Base-by-base conservation (phyloP, 2,797 vertebrate genomes). In the Esox lucius region DNA sequence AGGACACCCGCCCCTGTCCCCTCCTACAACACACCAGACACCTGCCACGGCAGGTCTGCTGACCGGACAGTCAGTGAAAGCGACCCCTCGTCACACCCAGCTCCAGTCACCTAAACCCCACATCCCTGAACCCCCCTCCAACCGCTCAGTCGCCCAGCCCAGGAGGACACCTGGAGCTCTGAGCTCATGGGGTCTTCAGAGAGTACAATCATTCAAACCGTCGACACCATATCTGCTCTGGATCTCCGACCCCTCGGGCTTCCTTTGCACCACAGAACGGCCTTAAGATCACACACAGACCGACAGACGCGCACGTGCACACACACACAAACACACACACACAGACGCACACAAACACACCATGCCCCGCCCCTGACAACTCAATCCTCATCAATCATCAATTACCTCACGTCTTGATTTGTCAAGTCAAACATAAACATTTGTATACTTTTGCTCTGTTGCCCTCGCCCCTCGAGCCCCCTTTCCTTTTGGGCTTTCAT, bases 331-430 rank as follows among this genome's bases (percentile, higher is more conserved):
- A 31, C 28, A 31, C 28, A 31, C 28, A 31, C 22, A 73, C 22
- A 65, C 22, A 53, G 46, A 68, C 35, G 1, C 33, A 7, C 73
- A n/a, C 49, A 68, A n/a, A 22, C 33, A 16, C 49, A 28, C 69
- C 69, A 28, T 0, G 19, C 51, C 28, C 51, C 12, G 11, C 28
- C 71, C 16, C 70, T 35, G 49, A 59, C 70, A 31, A 59, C 70
- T 35, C 66, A n/a, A 11, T 15, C 48, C 5, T 83, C 84, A 90
- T 90, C 87, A 74, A 87, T 90, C 90, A 88, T 31, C 9, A 17
- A 83, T 86, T 77, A 78, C 71, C 81, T 87, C 81, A 61, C 72
- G 28, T 71, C 84, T 89, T 83, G 72, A 84, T 87, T 81, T 56
- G 78, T 77, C 22, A 13, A 68, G 74, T 83, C 79, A 72, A 76